These are phyloP conservation scores for Zygothrica quintamaculata DNA, from an alignment of 2,888 invertebrate species.

Conservation along the genomic window DNA sequence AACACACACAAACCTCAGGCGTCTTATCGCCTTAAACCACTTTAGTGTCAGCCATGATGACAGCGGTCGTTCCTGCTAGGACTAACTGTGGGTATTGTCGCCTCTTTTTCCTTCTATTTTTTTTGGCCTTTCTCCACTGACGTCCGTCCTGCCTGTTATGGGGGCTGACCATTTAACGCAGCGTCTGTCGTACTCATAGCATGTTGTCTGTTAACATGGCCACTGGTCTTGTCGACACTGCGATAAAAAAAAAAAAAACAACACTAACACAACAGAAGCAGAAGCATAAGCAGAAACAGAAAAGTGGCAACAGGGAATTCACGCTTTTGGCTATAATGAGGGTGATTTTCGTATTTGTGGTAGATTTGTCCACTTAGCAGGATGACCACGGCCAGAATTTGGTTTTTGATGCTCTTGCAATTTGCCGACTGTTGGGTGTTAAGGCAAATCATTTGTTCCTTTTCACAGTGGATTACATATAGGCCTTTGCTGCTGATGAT, in stretches of 20 bases:
- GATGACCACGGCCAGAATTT: slow-evolving; percentile 59
- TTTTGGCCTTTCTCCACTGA: slow-evolving; percentile 19
- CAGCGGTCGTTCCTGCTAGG: slow-evolving; percentile 76
- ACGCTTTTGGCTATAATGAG: slow-evolving; percentile 81
- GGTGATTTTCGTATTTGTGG: slow-evolving; percentile 83
- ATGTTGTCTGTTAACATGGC: slow-evolving; percentile 76
- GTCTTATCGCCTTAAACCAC: slow-evolving; percentile 83
- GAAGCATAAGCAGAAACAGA: no score
- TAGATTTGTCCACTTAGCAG: slow-evolving; percentile 83
- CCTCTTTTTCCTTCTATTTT: slow-evolving; percentile 45
- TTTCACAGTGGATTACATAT: slow-evolving; percentile 75
- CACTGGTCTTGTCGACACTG: slow-evolving; percentile 78
- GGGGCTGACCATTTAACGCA: slow-evolving; percentile 53
- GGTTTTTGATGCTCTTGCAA: slow-evolving; percentile 62
- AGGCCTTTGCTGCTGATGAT: slow-evolving; percentile 18
- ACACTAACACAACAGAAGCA: slow-evolving; percentile 8
- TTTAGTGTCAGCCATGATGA: slow-evolving; percentile 83
- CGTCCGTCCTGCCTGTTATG: slow-evolving; percentile 35
- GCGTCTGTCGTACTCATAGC: slow-evolving; percentile 44
- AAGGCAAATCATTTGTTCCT: slow-evolving; percentile 77
- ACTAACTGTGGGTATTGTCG: slow-evolving; percentile 71
- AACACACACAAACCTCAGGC: slow-evolving; percentile 52
- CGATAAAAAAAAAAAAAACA: slow-evolving; percentile 59
- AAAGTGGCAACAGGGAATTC: slow-evolving; percentile 49
- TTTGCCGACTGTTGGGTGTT: slow-evolving; percentile 53